Evolutionary conservation across 2,797 vertebrate genomes (phyloP).

Genomic region (Chanos chanos): DNA sequence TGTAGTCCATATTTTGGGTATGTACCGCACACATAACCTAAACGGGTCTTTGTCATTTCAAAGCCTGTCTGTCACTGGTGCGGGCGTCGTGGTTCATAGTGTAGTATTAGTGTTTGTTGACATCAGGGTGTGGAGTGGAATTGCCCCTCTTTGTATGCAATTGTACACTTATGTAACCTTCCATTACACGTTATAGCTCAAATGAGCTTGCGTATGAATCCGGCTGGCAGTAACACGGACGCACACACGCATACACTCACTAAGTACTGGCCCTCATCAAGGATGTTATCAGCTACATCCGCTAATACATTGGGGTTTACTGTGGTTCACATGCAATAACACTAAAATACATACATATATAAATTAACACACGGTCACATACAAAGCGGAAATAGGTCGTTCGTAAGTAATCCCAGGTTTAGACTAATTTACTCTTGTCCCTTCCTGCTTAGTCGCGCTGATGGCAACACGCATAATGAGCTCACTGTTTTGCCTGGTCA

Average conservation of each 20-base stretch:
- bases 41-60: no score
- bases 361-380: neutral
- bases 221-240: neutral
- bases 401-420: constrained; percentile 57
- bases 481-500: constrained; percentile 71
- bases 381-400: no score
- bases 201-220: constrained; percentile 10
- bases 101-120: constrained; percentile 28
- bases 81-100: neutral
- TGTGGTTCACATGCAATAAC: neutral
- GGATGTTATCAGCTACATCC: neutral
- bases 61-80: no score
- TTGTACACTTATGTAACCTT: constrained; percentile 28
- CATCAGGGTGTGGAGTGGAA: constrained; percentile 10
- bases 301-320: neutral
- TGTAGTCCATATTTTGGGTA: no score
- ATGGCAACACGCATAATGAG: constrained; percentile 77
- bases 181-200: constrained; percentile 30
- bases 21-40: no score
- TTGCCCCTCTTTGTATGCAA: constrained; percentile 4
- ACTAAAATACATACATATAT: neutral
- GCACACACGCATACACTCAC: neutral
- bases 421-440: constrained; percentile 57
- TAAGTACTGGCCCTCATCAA: constrained; percentile 12
- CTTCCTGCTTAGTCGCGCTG: constrained; percentile 72